A percentile compares a stretch with the other conserved stretches of the same genome.
Conservation (phyloP, 2,113 vertebrate genomes). For the Anthoscopus minutus region DNA sequence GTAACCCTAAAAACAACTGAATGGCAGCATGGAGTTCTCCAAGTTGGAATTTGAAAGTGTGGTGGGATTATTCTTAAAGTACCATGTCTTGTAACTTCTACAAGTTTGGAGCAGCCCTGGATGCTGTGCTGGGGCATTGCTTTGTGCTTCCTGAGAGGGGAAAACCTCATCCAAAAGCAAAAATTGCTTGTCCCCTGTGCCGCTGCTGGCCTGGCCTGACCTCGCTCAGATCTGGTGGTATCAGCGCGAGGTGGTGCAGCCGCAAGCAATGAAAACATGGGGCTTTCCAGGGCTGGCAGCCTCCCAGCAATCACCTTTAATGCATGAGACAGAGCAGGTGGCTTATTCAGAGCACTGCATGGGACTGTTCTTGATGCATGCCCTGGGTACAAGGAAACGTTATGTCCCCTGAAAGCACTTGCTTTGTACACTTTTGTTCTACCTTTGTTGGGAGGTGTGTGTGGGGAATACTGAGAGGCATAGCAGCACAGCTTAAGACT, state of each 20-base stretch:
- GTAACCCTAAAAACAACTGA: neutral
- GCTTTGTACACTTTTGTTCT: neutral
- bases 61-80: neutral
- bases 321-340: slow-evolving; percentile 6
- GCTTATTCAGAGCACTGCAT: neutral
- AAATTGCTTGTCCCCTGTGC: neutral
- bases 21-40: neutral
- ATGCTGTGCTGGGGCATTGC: neutral
- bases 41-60: neutral
- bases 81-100: neutral
- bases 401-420: neutral
- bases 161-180: neutral
- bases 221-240: neutral
- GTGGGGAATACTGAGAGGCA: neutral
- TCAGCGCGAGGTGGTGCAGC: neutral
- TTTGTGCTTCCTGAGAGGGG: neutral
- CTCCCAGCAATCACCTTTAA: neutral
- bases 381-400: neutral
- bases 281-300: slow-evolving; percentile 1
- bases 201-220: neutral
- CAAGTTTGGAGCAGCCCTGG: neutral
- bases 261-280: neutral
- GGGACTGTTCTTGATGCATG: neutral
- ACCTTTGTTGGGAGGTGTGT: rapidly evolving
- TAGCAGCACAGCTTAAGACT: neutral